Evolutionary conservation across 2,888 invertebrate genomes (phyloP), one percentile per base, ranked within the genome.

Genomic region (Drosophila percnosoma): DNA sequence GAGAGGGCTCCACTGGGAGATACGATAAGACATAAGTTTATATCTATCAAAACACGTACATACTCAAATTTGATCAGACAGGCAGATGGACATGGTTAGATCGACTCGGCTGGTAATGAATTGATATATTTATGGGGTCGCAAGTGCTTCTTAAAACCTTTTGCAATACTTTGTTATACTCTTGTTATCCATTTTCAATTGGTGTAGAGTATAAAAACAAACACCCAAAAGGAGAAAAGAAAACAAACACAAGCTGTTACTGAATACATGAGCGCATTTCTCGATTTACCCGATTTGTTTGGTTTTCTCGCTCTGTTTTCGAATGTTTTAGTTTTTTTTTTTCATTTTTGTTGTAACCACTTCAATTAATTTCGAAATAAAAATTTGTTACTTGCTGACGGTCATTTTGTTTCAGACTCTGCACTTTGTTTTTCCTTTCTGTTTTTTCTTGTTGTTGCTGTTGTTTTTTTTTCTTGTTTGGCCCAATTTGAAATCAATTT

Each of bases 401-500:
- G 89, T 77, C 83, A 88, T 86, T 84, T 80, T 78, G 73, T 78
- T 80, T 78, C 36, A 73, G 67, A 49, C 67, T 69, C 53, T 67
- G 68, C 55, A 61, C 65, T 79, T 58, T 55, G 75, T 70, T 80
- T 81, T 61, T 42, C 21, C 31, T 72, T 66, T 78, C 31, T 45
- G 38, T 71, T 62, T 60, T 10, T 31, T n/a, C 21, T 36, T 29
- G 48, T 48, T 63, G 45, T 45, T 58, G n/a, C 13, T 52, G 31
- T 34, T 24, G 53, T 64, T 66, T 38, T 61, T 57, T 64, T 42
- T 52, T 71, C 60, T 53, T 59, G 69, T 71, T 74, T 89, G 89
- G 67, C 82, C 89, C 89, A 89, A 85, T 85, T 87, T 70, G 65
- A 84, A 80, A 89, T 80, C 79, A 82, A 89, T 85, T 89, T 89